Conservation (phyloP, 2,113 vertebrate species). For the Formicarius rufipectus region DNA sequence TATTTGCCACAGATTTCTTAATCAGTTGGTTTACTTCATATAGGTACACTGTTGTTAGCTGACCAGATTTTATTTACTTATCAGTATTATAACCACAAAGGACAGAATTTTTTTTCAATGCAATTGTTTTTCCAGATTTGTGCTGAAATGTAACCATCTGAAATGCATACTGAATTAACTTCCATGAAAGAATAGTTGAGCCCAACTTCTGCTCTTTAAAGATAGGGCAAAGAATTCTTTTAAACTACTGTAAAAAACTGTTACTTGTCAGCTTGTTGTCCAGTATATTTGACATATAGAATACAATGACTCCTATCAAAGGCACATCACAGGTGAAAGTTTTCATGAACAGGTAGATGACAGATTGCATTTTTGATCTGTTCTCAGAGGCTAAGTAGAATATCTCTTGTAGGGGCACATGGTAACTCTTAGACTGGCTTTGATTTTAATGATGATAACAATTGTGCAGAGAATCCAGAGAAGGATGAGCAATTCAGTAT, state of each 20-base stretch:
- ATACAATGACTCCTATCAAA: neutral
- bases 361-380: neutral
- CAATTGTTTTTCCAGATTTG: neutral
- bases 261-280: neutral
- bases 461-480: neutral
- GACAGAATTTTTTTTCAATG: neutral
- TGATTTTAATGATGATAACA: neutral
- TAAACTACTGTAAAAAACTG: neutral
- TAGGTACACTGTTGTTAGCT: neutral
- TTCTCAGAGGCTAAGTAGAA: neutral
- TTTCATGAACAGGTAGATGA: neutral
- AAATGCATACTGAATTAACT: neutral
- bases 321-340: neutral
- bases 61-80: neutral
- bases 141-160: neutral
- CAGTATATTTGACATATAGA: neutral
- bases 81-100: neutral
- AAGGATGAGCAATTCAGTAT: neutral
- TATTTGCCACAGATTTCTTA: conserved; percentile 21
- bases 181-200: neutral
- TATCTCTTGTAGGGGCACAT: neutral
- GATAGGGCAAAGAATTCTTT: neutral
- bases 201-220: neutral
- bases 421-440: neutral
- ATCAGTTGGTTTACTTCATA: neutral